These are phyloP conservation scores for Drosophila prosaltans DNA, from an alignment of 1,140 invertebrate species.

Conservation along the genomic window DNA sequence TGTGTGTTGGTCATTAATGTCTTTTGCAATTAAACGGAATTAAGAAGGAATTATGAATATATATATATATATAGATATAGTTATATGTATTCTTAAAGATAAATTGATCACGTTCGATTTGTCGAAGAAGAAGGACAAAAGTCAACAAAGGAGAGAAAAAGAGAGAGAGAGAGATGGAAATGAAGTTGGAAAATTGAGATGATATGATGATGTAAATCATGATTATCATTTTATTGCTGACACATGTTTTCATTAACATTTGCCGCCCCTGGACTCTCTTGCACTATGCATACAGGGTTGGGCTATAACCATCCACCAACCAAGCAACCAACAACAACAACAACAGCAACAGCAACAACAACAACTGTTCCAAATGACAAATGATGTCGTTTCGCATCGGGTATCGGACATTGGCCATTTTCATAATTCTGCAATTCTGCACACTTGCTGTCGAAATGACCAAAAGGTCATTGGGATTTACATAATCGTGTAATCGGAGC, in stretches of 20 bases:
- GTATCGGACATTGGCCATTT: constrained; percentile 38
- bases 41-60: constrained; percentile 34
- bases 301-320: constrained; percentile 32
- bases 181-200: constrained; percentile 21
- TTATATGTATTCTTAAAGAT: not conserved
- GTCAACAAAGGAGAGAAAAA: not conserved
- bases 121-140: constrained; percentile 23
- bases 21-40: constrained; percentile 25
- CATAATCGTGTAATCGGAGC: constrained; percentile 38
- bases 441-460: constrained; percentile 45
- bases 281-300: not conserved
- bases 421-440: constrained; percentile 61
- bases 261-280: constrained; percentile 1
- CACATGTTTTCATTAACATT: constrained; percentile 61
- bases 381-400: constrained; percentile 42
- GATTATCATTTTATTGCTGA: constrained; percentile 64
- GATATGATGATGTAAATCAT: constrained; percentile 58
- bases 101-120: constrained; percentile 49
- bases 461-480: constrained; percentile 53
- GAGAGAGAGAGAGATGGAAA: not conserved
- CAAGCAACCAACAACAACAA: constrained; percentile 3
- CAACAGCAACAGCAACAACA: not conserved
- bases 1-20: constrained; percentile 22
- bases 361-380: constrained; percentile 42
- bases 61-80: not conserved